Evolutionary conservation across 2,113 vertebrate species (phyloP), one percentile per base, ranked within the genome.

Genomic region (Collichthys lucidus): DNA sequence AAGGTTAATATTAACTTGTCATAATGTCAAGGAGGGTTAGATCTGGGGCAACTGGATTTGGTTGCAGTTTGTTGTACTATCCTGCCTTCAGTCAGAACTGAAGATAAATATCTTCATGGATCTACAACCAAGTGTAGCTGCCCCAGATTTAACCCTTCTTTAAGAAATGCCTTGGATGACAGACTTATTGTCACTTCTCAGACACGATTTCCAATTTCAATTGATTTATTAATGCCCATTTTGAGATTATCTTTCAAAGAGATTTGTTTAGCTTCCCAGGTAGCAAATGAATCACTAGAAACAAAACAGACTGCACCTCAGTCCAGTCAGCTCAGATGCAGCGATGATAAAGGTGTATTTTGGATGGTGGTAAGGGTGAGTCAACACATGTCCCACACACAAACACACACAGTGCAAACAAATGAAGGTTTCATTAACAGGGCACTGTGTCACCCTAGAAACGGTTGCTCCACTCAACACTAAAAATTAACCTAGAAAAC

Each of bases 331-430:
- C 31, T 29, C 14, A 29, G n/a, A 61, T 42, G 2, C 10, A 47
- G 24, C 53, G 14, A 14, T 4, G 46, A 57, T 29, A 57, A 76
- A 47, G 20, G 9, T 57, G 40, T 49, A 70, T 68, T 40, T 74
- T 68, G 29, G 15, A 71, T 6, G 55, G 57, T 46, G 10, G 29
- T 46, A 47, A 47, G 7, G 0, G 26, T 55, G 8, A 71, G 44
- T 79, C 77, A 67, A 64, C 68, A 75, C 44, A 56, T 35, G 77
- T n/a, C 44, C 44, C 44, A 44, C 44, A 44, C 44, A 44, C 44
- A 44, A 44, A 75, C 53, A 71, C 42, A 55, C 55, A 57, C 46
- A 44, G 57, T 57, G 62, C n/a, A 78, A 85, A 86, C 69, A 82
- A 57, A 62, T 40, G 4, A 72, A 60, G 59, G 52, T 83, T 72